phyloP scores from a whole-genome alignment of 2,797 vertebrate genomes.

The Acestrorhynchus altus region DNA sequence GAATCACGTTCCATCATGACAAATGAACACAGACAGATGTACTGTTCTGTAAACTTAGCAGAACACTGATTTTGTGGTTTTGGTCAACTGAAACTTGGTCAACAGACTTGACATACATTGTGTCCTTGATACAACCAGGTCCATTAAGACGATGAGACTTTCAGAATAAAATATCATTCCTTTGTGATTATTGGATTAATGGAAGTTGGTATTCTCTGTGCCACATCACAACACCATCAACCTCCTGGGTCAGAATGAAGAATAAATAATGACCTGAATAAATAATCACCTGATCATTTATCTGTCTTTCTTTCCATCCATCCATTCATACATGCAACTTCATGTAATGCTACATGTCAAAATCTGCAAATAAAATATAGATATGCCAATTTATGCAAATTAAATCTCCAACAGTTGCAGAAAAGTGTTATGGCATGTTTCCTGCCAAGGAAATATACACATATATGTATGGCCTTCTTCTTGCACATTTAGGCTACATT shows the following conservation, averaged over 20 bases:
- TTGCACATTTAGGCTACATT: neutral
- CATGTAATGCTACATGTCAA: too few relatives aligned
- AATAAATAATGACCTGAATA: too few relatives aligned
- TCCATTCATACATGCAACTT: neutral
- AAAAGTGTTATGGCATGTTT: too few relatives aligned
- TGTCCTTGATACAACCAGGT: conserved; percentile 7
- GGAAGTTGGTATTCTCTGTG: neutral
- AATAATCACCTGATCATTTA: too few relatives aligned
- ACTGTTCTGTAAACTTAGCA: neutral
- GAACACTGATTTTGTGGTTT: conserved; percentile 25
- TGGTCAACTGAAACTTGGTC: conserved; percentile 17
- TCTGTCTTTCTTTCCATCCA: too few relatives aligned
- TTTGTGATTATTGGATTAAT: conserved; percentile 7
- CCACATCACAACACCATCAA: neutral
- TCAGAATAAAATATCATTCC: neutral
- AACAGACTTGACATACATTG: neutral
- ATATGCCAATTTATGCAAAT: too few relatives aligned
- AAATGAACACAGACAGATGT: conserved; percentile 29
- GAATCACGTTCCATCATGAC: conserved; percentile 16
- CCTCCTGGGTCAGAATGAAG: too few relatives aligned
- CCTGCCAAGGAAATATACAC: too few relatives aligned
- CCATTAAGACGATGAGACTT: neutral
- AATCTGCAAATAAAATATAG: too few relatives aligned
- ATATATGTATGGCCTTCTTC: neutral
- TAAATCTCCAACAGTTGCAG: too few relatives aligned